Base-by-base conservation (phyloP, 2,797 vertebrate genomes). In the Gymnothorax javanicus region DNA sequence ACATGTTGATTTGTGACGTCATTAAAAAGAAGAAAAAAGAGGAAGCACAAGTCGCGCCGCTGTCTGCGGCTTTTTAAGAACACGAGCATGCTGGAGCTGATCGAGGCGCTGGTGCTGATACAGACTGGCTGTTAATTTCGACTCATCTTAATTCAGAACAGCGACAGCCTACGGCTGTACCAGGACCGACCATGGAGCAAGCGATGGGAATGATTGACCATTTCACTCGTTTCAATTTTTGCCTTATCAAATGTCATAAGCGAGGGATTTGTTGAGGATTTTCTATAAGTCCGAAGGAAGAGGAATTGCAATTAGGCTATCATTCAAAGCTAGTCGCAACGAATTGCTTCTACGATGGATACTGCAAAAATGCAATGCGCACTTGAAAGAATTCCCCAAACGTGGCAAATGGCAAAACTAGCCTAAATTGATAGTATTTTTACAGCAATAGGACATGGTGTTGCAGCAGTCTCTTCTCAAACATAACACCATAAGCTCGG, bases 1-100 rank as follows among this genome's bases (percentile, higher is more conserved):
- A 87, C 75, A 89, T 88, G 85, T 90, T 67, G 87, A 75, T 27
- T 2, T 85, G 91, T 95, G 94, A 96, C 92, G 94, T 94, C 79
- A 88, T 25, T 8, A 84, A 67, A 86, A 71, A 7, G 59, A 88
- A 7, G 59, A 88, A 83, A 7, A 71, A 88, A 43, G 2, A 43
- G 81, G 23, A 17, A 83, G 82, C 83, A 89, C 89, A 90, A 91
- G 91, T 90, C 91, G 89, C 88, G 88, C 87, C 84, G 83, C 88
- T 86, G 59, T 85, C 86, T 67, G 88, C 56, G 27, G 83, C 4
- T 84, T 89, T 89, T 54, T 83, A 87, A 86, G 75, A 85, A 88
- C 81, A 85, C 59, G 88, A 67, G 86, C 86, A 60, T 86, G 67
- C 25, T 50, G 50, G 52, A 81, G 84, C 64, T 85, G 83, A 50